Evolutionary conservation across 53 echinoderm and acorn worm species (phyloP).

Genomic region (Antedon mediterranea): DNA sequence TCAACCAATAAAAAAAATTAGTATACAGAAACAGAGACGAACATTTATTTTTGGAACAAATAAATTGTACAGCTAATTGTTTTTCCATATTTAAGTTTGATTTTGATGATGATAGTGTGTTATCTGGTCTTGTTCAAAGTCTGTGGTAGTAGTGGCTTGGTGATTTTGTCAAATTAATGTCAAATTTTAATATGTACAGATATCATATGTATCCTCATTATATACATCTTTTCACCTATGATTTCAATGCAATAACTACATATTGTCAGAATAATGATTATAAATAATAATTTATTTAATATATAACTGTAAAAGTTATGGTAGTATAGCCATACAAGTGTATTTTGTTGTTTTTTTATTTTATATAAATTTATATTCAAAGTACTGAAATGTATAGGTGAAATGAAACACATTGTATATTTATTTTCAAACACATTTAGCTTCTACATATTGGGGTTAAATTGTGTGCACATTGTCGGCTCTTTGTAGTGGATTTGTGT

Average conservation of each 20-base stretch:
- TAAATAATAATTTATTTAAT: no score
- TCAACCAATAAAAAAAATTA: neutral
- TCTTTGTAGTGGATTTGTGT: neutral
- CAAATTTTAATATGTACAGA: slow-evolving; percentile 1
- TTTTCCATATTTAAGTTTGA: neutral
- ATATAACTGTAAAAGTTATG: no score
- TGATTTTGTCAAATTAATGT: neutral
- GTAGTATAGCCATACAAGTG: no score
- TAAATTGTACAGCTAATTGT: neutral
- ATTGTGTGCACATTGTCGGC: neutral
- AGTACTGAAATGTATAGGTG: neutral
- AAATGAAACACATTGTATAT: neutral
- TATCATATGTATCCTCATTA: neutral
- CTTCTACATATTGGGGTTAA: neutral
- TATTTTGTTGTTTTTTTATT: no score
- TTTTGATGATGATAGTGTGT: neutral
- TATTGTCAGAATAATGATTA: no score
- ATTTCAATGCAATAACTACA: neutral
- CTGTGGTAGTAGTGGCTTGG: neutral
- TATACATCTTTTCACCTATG: neutral
- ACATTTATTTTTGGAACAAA: neutral
- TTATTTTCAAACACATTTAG: neutral
- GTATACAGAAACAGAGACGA: neutral
- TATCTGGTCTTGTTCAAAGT: neutral
- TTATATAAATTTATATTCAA: neutral